Percentiles rank a stretch among this genome's conserved stretches.
Conservation (phyloP, 2,797 vertebrate species). For the Typhlichthys subterraneus region DNA sequence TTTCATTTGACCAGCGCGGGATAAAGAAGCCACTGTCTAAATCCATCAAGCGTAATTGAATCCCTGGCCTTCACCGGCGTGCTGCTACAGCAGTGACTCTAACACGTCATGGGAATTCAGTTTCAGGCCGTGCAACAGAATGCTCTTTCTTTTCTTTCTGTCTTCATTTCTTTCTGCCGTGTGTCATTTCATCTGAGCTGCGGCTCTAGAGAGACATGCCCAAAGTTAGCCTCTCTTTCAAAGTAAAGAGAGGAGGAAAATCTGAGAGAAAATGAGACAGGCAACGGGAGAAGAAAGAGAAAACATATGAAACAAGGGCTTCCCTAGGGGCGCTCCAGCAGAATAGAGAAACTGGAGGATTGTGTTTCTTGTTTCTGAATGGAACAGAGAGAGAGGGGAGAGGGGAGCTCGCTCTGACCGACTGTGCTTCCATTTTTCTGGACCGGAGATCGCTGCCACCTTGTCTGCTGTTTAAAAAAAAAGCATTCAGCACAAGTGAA, state of each 20-base stretch:
- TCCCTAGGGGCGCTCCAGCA: conserved; percentile 63
- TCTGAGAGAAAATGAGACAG: conserved; percentile 49
- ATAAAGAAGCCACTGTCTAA: conserved; percentile 73
- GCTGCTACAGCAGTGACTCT: conserved; percentile 43
- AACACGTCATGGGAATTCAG: conserved; percentile 77
- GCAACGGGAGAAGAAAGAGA: conserved; percentile 38
- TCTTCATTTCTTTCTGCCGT: conserved; percentile 55
- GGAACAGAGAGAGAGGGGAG: conserved; percentile 49
- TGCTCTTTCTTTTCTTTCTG: conserved; percentile 35
- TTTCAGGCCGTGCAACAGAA: conserved; percentile 74
- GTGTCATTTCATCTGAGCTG: conserved; percentile 75
- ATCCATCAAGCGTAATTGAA: conserved; percentile 64
- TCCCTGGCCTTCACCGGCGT: conserved; percentile 35
- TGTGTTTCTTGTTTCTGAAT: conserved; percentile 78
- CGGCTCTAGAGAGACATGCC: conserved; percentile 60
- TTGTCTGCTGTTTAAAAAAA: conserved; percentile 40
- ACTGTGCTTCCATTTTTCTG: conserved; percentile 58
- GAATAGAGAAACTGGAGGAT: conserved; percentile 74
- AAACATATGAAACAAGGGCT: conserved; percentile 67
- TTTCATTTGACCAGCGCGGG: conserved; percentile 58
- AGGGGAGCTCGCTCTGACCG: conserved; percentile 44
- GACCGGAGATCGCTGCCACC: conserved; percentile 23
- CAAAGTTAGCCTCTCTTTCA: conserved; percentile 62
- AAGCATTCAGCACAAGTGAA: conserved; percentile 28
- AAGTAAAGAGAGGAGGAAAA: conserved; percentile 46